These are phyloP conservation scores for Meta bourneti DNA, from an alignment of 2,888 invertebrate genomes.

Conservation along the genomic window DNA sequence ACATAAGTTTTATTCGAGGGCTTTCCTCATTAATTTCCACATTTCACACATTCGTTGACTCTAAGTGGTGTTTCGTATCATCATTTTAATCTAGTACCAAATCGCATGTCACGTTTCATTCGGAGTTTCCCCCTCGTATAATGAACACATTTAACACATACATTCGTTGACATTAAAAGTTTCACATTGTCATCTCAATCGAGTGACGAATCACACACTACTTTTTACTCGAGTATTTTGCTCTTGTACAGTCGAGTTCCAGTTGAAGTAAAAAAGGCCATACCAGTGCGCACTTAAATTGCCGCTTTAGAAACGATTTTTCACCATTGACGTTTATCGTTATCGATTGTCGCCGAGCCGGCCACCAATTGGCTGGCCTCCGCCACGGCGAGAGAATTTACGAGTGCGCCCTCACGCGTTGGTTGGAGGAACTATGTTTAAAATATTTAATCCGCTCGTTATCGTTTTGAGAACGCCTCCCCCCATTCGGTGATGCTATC, in stretches of 20 bases:
- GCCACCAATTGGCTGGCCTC: background rate
- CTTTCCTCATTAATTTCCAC: no score
- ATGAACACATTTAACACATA: no score
- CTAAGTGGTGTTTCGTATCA: no score
- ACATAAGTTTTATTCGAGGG: no score
- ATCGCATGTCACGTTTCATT: no score
- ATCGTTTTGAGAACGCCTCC: background rate
- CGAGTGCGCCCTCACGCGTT: background rate
- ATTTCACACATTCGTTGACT: no score
- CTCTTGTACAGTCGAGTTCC: background rate
- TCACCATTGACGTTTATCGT: conserved; percentile 7
- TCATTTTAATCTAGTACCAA: no score
- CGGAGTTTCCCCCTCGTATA: no score
- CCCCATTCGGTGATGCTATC: no score
- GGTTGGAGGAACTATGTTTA: background rate
- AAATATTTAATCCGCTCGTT: conserved; percentile 5
- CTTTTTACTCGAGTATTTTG: background rate
- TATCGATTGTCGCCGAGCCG: conserved; percentile 10
- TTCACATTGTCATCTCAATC: no score
- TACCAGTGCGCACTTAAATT: background rate
- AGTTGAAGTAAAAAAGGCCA: background rate
- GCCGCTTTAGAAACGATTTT: conserved; percentile 1
- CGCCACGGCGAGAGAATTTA: background rate
- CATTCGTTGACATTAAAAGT: no score
- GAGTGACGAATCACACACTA: no score